phyloP scores from a whole-genome alignment of 2,113 vertebrate species.

The Podarcis cretensis region DNA sequence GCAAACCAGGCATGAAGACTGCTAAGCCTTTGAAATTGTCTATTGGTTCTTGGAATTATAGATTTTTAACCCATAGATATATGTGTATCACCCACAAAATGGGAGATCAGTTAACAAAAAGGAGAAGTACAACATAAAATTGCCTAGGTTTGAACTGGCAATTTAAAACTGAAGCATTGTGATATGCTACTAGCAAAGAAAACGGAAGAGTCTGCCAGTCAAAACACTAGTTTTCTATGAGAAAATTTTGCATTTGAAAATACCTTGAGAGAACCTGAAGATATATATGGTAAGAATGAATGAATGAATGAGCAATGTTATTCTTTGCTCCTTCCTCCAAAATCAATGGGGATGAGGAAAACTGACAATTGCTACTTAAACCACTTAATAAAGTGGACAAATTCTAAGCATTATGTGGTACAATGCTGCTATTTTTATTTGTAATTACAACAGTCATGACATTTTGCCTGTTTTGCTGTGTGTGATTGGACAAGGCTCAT shows the following conservation, averaged over 20 bases:
- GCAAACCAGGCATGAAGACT: slow-evolving; percentile 64
- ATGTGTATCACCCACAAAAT: slow-evolving; percentile 67
- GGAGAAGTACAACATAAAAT: slow-evolving; percentile 48
- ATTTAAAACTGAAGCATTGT: slow-evolving; percentile 57
- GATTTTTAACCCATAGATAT: slow-evolving; percentile 72
- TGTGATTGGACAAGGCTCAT: no score
- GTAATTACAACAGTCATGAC: not conserved
- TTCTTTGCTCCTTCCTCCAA: slow-evolving; percentile 43
- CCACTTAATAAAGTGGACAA: no score
- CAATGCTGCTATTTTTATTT: not conserved
- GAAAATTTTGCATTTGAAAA: slow-evolving; percentile 51
- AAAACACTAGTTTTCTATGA: slow-evolving; percentile 52
- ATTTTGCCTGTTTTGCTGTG: slow-evolving; percentile 30
- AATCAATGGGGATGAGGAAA: slow-evolving; percentile 34
- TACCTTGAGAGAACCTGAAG: slow-evolving; percentile 40
- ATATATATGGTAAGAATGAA: not conserved
- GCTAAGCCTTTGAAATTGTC: slow-evolving; percentile 70
- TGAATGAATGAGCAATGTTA: not conserved
- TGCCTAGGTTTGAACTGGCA: slow-evolving; percentile 48
- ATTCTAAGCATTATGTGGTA: no score
- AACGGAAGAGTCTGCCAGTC: slow-evolving; percentile 35
- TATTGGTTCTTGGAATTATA: slow-evolving; percentile 72
- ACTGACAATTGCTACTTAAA: not conserved
- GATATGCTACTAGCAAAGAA: slow-evolving; percentile 43
- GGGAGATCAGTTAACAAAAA: slow-evolving; percentile 68